phyloP scores from a whole-genome alignment of 1,140 invertebrate species.

The Drosophila nigrodunni region DNA sequence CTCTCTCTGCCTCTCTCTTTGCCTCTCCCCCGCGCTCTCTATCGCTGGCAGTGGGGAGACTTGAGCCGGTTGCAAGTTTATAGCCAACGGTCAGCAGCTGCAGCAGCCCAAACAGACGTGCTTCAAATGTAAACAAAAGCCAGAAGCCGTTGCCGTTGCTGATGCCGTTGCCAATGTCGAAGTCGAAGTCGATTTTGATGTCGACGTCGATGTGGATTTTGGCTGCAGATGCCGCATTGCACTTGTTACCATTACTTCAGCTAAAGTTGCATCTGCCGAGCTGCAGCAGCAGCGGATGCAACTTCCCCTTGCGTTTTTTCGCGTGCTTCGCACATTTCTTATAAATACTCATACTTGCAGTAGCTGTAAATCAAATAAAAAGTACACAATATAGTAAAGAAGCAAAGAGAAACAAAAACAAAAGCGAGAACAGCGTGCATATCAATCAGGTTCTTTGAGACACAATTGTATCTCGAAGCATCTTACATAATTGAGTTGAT shows the following conservation, averaged over 20 bases:
- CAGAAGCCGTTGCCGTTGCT: slow-evolving; percentile 16
- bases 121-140: slow-evolving; percentile 78
- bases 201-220: slow-evolving; percentile 7
- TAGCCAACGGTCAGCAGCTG: slow-evolving; percentile 68
- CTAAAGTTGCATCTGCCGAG: slow-evolving; percentile 45
- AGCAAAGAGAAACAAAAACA: not conserved
- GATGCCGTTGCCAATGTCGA: slow-evolving; percentile 18
- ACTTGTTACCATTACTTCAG: slow-evolving; percentile 45
- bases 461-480: slow-evolving; percentile 55
- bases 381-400: not conserved
- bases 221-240: slow-evolving; percentile 29
- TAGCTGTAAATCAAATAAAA: slow-evolving; percentile 65
- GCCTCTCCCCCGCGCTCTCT: not conserved
- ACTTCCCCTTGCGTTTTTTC: slow-evolving; percentile 50
- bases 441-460: slow-evolving; percentile 55
- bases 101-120: slow-evolving; percentile 75
- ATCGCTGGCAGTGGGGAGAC: not conserved
- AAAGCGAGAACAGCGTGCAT: slow-evolving; percentile 1
- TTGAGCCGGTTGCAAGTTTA: slow-evolving; percentile 61
- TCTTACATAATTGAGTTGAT: slow-evolving; percentile 33
- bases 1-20: slow-evolving; percentile 1
- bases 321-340: slow-evolving; percentile 60
- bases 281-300: slow-evolving; percentile 11
- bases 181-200: slow-evolving; percentile 1
- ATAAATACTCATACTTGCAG: slow-evolving; percentile 6